Conservation (phyloP, 2,888 invertebrate species). For the Patella pellucida region DNA sequence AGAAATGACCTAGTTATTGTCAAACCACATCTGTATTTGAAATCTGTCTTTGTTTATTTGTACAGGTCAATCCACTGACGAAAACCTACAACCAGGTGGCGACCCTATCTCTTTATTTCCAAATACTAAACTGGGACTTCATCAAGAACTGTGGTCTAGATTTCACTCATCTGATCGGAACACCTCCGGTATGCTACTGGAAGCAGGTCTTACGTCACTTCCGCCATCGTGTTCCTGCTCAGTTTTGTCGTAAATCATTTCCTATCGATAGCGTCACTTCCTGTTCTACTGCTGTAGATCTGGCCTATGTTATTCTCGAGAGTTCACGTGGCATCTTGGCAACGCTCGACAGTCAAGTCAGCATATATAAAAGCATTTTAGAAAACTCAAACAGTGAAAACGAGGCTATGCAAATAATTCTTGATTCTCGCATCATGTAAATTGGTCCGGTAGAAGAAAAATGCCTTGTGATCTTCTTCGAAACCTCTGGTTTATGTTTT, state of each 20-base stretch:
- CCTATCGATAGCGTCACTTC: slow-evolving; percentile 1
- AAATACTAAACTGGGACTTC: not conserved
- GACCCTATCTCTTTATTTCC: not conserved
- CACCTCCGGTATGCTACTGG: slow-evolving; percentile 3
- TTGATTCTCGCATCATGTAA: not conserved
- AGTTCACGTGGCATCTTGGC: not conserved
- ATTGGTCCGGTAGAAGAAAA: not conserved
- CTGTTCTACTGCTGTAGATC: not conserved
- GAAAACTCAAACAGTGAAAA: not conserved
- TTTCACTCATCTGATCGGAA: slow-evolving; percentile 1
- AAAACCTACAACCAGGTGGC: not conserved
- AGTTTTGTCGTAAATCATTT: not conserved
- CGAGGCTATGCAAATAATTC: not conserved
- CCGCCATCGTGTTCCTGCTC: not conserved
- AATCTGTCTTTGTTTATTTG: too few species aligned
- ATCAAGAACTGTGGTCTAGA: not conserved
- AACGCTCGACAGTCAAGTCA: not conserved
- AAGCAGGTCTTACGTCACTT: not conserved
- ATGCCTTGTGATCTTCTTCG: too few species aligned
- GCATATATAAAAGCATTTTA: not conserved
- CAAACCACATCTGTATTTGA: too few species aligned
- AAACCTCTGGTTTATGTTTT: too few species aligned
- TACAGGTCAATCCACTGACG: too few species aligned
- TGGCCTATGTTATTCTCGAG: slow-evolving; percentile 1
- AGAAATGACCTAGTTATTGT: too few species aligned